A percentile compares a stretch with the other conserved stretches of the same genome.
These are phyloP conservation scores for Bergia sp. DNA, from an alignment of 92 coral and sea anemone genomes.

Conservation along the genomic window DNA sequence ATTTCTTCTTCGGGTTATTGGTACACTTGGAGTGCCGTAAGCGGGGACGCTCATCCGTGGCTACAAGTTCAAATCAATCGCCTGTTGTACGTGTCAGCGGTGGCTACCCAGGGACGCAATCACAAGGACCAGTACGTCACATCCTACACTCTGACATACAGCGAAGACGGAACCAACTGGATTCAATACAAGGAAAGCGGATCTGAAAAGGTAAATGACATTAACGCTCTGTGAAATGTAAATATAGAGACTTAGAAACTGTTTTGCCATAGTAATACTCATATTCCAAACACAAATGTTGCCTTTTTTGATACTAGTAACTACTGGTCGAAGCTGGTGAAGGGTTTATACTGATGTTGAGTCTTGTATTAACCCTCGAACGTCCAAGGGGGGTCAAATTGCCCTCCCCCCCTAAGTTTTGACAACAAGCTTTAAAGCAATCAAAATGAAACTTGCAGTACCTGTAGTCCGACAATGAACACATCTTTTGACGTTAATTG, in stretches of 20 bases:
- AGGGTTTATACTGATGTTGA: too few relatives aligned
- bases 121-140: neutral
- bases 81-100: conserved; percentile 1
- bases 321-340: too few relatives aligned
- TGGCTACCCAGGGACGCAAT: conserved; percentile 18
- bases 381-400: too few relatives aligned
- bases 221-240: neutral
- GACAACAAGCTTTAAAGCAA: too few relatives aligned
- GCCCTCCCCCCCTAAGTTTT: too few relatives aligned
- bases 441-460: too few relatives aligned
- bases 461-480: too few relatives aligned
- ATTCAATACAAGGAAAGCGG: conserved; percentile 16
- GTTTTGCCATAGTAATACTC: neutral
- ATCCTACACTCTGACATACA: conserved; percentile 13
- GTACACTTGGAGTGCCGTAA: neutral
- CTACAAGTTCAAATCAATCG: conserved; percentile 1
- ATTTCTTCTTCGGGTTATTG: neutral
- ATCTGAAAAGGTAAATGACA: neutral
- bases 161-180: conserved; percentile 11
- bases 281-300: too few relatives aligned
- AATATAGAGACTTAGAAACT: neutral
- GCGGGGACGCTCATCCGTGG: neutral
- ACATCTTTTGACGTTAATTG: too few relatives aligned
- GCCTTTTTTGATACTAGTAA: too few relatives aligned
- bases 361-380: too few relatives aligned